phyloP scores from a whole-genome alignment of 2,888 invertebrate species.

The Podotricha telesiphe region DNA sequence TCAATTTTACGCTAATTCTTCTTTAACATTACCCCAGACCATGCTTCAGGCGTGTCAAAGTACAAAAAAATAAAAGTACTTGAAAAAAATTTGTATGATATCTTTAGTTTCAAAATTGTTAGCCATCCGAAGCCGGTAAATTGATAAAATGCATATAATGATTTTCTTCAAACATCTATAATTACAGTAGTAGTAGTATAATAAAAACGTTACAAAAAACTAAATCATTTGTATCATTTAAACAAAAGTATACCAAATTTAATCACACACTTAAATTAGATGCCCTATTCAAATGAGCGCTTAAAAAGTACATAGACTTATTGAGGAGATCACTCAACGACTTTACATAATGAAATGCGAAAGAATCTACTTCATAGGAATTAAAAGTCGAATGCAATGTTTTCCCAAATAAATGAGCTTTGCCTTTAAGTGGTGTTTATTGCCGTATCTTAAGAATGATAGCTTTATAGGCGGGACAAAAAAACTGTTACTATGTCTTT shows the following conservation, averaged over 20 bases:
- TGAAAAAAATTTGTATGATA: constrained; percentile 33
- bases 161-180: not conserved
- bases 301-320: constrained; percentile 44
- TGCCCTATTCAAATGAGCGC: constrained; percentile 34
- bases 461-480: constrained; percentile 69
- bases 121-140: not conserved
- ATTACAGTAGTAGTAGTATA: no score
- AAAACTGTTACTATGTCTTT: constrained; percentile 73
- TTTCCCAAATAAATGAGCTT: constrained; percentile 72
- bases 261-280: constrained; percentile 7
- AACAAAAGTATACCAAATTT: not conserved
- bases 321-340: constrained; percentile 47
- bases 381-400: constrained; percentile 69
- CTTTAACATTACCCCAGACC: constrained; percentile 40
- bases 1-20: constrained; percentile 41
- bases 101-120: constrained; percentile 17
- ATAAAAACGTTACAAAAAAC: not conserved
- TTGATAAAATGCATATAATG: not conserved
- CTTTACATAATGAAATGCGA: constrained; percentile 62
- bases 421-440: constrained; percentile 76
- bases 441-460: constrained; percentile 77
- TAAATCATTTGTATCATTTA: not conserved
- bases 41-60: constrained; percentile 35
- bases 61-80: constrained; percentile 31
- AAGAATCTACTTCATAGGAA: constrained; percentile 58